A percentile compares a stretch with the other conserved stretches of the same genome.
phyloP scores from a whole-genome alignment of 2,113 vertebrate genomes.

The Lepus americanus region DNA sequence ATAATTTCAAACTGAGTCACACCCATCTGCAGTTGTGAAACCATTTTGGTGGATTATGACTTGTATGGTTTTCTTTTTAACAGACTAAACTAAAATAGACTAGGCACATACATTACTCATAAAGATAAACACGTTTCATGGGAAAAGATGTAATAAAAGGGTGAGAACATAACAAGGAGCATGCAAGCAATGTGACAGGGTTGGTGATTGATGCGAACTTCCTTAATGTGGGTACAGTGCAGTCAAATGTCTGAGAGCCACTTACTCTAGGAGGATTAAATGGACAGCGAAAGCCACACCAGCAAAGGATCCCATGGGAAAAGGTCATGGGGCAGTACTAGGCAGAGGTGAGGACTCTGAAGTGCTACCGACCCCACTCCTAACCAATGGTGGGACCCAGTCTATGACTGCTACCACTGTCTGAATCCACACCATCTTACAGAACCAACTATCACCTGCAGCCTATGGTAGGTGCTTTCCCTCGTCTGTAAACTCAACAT shows the following conservation, averaged over 20 bases:
- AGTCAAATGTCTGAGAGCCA: not conserved
- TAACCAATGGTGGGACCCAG: no score
- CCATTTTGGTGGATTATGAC: not conserved
- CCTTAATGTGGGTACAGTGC: not conserved
- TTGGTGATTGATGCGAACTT: not conserved
- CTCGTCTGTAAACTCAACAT: not conserved
- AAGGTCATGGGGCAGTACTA: not conserved
- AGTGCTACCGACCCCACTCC: accelerated
- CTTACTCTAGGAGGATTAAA: not conserved
- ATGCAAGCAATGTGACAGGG: not conserved
- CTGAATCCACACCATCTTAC: no score
- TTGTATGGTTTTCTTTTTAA: not conserved
- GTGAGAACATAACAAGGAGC: not conserved
- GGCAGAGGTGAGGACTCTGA: not conserved
- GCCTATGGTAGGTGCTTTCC: not conserved
- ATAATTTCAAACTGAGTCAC: not conserved
- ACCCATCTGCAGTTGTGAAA: not conserved
- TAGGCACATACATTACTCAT: not conserved
- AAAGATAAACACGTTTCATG: not conserved
- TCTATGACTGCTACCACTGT: not conserved
- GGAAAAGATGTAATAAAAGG: not conserved
- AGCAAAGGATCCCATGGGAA: not conserved
- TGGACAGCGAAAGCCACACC: not conserved
- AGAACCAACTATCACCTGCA: no score
- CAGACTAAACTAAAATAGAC: not conserved